Conservation (phyloP, 2,797 vertebrate species). For the Lateolabrax maculatus region DNA sequence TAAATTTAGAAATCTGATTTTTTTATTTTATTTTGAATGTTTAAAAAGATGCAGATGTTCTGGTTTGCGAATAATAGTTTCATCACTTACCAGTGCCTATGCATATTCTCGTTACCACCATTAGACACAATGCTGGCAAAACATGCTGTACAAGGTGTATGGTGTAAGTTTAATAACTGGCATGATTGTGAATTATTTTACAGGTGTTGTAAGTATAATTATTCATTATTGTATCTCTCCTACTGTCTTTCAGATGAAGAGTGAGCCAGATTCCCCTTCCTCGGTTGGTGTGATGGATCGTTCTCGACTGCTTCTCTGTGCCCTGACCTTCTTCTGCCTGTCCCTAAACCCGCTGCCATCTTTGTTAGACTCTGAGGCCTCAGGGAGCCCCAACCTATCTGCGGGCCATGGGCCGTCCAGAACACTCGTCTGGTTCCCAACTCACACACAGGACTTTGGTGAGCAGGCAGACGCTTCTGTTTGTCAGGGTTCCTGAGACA, state of each 20-base stretch:
- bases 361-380: conserved; percentile 86
- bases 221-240: neutral
- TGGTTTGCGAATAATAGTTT: neutral
- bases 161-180: neutral
- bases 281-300: conserved; percentile 97
- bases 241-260: conserved; percentile 89
- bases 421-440: conserved; percentile 86
- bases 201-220: neutral
- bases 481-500: neutral
- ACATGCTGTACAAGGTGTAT: neutral
- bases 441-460: conserved; percentile 84
- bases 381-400: conserved; percentile 45
- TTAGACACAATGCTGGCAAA: neutral
- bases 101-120: neutral
- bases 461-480: conserved; percentile 28
- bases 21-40: neutral
- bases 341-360: conserved; percentile 96
- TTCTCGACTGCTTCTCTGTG: conserved; percentile 95
- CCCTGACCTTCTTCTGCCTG: conserved; percentile 96
- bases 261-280: conserved; percentile 93
- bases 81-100: no score
- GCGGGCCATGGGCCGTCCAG: conserved; percentile 85
- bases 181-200: neutral
- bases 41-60: neutral
- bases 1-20: neutral